phyloP scores from a whole-genome alignment of 2,797 vertebrate genomes.

The Lutjanus campechanus region DNA sequence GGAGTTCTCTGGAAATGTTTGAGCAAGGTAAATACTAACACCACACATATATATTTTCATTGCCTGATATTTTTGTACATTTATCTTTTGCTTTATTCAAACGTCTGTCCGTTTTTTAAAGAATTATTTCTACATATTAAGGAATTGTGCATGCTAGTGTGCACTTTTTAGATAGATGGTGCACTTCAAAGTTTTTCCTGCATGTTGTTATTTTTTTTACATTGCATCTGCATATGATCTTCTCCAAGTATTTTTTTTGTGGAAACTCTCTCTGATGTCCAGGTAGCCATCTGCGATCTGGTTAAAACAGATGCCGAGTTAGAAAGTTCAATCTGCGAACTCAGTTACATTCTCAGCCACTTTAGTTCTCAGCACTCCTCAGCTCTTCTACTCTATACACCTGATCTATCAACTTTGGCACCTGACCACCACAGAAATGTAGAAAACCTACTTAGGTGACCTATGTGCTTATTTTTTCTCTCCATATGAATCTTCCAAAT shows the following conservation, averaged over 20 bases:
- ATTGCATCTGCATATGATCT: slow-evolving; percentile 21
- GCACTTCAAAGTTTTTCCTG: slow-evolving; percentile 1
- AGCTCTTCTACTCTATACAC: slow-evolving; percentile 19
- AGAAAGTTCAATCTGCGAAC: slow-evolving; percentile 41
- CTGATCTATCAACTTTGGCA: slow-evolving; percentile 41
- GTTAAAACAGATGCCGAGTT: slow-evolving; percentile 57
- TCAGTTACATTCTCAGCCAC: slow-evolving; percentile 29
- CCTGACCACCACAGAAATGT: slow-evolving; percentile 36
- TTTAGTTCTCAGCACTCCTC: slow-evolving; percentile 26
- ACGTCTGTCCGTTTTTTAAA: not conserved
- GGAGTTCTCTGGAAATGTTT: slow-evolving; percentile 39
- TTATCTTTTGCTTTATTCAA: slow-evolving; percentile 8
- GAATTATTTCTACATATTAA: not conserved
- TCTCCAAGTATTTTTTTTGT: slow-evolving; percentile 11
- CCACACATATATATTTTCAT: slow-evolving; percentile 20
- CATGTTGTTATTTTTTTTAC: slow-evolving; percentile 17
- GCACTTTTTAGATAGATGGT: slow-evolving; percentile 13
- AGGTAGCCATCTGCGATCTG: slow-evolving; percentile 38
- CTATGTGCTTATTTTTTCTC: slow-evolving; percentile 54
- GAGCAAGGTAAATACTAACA: slow-evolving; percentile 62
- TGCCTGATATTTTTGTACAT: slow-evolving; percentile 22
- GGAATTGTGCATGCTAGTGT: not conserved
- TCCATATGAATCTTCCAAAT: slow-evolving; percentile 8
- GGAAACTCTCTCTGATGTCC: slow-evolving; percentile 31
- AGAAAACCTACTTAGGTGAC: slow-evolving; percentile 67